Base-by-base conservation (phyloP, 2,113 vertebrate species). In the Heterotis niloticus region DNA sequence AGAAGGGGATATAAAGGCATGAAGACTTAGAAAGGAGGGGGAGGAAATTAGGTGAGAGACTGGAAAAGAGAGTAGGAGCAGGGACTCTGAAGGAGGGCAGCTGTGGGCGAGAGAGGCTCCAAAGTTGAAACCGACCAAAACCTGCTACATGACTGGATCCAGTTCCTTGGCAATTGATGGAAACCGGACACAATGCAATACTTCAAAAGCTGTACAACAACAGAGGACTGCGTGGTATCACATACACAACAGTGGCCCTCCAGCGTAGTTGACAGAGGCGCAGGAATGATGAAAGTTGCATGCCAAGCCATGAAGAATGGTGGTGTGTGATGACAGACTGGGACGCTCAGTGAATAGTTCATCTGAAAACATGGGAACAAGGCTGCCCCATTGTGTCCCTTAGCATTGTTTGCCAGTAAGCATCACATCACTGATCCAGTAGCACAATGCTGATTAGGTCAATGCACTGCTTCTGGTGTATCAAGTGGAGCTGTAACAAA, bases 261-360 rank as follows among this genome's bases (percentile, higher is more conserved):
- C 14, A 69, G 14, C 52, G 59, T 54, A 29, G 69, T 28, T 9
- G 24, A 13, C 11, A 56, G 26, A 68, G 10, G 17, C 0, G 72
- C 26, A 24, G 54, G 14, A 56, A 68, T 78, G 56, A 62, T 56
- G 59, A 54, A 56, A 57, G 67, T 73, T 57, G 66, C 52, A 67
- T 52, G 26, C n/a, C 1, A 18, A 17, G 52, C 23, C 28, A 65
- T 28, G 64, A 1, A 0, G 52, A 34, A 52, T 64, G 59, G 44
- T 24, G 70, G 60, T 29, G 57, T 67, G 73, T 28, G 18, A 14
- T 75, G 73, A 75, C 71, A 62, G 71, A 64, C 65, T 72, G 28
- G 56, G 62, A 44, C 34, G 26, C 23, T 64, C 5, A 34, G 54
- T 74, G 70, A 64, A 79, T 74, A 52, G 64, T 79, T 74, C 70